Evolutionary conservation across 2,113 vertebrate species (phyloP).

Genomic region (Cephalopterus ornatus): DNA sequence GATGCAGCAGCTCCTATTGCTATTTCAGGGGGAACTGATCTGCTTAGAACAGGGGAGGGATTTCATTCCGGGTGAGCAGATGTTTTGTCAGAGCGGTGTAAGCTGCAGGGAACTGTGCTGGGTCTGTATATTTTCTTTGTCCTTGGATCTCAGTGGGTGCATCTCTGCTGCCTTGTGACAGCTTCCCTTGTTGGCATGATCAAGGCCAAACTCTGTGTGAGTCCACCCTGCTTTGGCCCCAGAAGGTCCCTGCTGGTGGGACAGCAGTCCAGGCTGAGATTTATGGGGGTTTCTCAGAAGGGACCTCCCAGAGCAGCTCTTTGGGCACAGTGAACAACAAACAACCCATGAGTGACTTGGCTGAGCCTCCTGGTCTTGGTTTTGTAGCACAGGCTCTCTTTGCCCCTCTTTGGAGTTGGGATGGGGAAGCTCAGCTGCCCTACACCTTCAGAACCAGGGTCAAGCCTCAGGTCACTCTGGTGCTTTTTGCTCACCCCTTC

Average conservation of each 20-base stretch:
- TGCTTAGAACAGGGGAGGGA: neutral
- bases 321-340: rapidly evolving
- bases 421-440: neutral
- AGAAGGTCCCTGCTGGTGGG: neutral
- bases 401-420: neutral
- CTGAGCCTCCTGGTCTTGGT: neutral
- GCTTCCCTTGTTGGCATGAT: neutral
- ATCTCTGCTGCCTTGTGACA: neutral
- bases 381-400: neutral
- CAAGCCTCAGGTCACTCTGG: neutral
- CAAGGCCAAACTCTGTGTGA: neutral
- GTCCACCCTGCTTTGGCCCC: neutral
- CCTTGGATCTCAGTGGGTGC: neutral
- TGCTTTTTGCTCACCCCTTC: neutral
- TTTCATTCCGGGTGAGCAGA: neutral
- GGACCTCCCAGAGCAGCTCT: neutral
- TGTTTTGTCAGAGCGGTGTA: neutral
- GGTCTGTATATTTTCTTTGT: neutral
- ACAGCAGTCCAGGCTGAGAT: neutral
- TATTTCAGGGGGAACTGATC: neutral
- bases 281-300: neutral
- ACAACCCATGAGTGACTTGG: rapidly evolving
- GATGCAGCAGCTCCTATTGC: conserved; percentile 32
- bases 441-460: neutral
- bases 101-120: neutral